Conservation (phyloP, 2,797 vertebrate species). For the Coccyzus lansbergi region DNA sequence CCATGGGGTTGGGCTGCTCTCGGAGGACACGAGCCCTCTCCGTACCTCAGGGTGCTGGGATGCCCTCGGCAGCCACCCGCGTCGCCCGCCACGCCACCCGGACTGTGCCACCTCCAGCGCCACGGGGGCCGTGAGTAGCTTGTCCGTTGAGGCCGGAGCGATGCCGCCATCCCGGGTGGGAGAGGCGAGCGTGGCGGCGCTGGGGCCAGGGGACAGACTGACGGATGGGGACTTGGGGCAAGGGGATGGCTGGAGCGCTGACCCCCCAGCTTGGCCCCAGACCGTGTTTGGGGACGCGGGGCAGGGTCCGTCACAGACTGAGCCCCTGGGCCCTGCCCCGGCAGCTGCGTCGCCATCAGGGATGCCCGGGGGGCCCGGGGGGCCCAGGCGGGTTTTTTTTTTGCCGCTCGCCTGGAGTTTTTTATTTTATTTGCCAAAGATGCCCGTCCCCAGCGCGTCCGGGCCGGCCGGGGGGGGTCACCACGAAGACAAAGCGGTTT, state of each 20-base stretch:
- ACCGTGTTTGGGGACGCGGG: background rate
- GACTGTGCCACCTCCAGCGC: constrained; percentile 7
- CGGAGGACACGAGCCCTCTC: constrained; percentile 61
- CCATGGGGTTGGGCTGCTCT: constrained; percentile 16
- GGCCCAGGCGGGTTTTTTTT: background rate
- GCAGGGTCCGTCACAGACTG: constrained; percentile 48
- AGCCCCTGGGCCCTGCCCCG: constrained; percentile 51
- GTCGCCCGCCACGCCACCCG: background rate
- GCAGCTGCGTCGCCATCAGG: constrained; percentile 11
- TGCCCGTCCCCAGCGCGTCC: constrained; percentile 22
- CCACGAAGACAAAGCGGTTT: constrained; percentile 69
- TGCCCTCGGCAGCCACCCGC: background rate
- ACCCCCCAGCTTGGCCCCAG: background rate
- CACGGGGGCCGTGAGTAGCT: constrained; percentile 30
- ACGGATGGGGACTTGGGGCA: background rate
- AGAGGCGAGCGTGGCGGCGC: background rate
- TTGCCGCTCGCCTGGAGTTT: background rate
- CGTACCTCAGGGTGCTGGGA: constrained; percentile 42
- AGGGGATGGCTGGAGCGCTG: constrained; percentile 22
- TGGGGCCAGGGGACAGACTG: background rate
- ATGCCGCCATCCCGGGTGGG: background rate
- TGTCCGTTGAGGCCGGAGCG: background rate
- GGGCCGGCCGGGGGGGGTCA: constrained; percentile 21
- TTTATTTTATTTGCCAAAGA: constrained; percentile 31
- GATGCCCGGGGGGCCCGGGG: background rate